Evolutionary conservation across 1,140 invertebrate genomes (phyloP).

Genomic region (Orius insidiosus): DNA sequence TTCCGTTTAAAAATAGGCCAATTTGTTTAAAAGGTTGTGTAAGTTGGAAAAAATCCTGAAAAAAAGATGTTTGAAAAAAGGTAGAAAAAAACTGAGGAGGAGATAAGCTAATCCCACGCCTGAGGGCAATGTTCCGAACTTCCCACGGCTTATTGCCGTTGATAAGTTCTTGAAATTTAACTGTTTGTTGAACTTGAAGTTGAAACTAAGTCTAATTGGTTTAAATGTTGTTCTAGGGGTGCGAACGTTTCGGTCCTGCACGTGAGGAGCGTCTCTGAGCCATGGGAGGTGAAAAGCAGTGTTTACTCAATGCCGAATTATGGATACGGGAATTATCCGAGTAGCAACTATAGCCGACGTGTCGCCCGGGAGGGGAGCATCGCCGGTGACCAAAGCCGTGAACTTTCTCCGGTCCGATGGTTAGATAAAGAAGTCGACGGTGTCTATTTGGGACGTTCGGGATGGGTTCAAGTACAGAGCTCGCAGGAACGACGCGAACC

Average conservation of each 20-base stretch:
- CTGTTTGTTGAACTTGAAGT: slow-evolving; percentile 12
- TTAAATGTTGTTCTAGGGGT: slow-evolving; percentile 28
- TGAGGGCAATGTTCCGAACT: neutral
- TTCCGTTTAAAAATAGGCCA: too few species aligned
- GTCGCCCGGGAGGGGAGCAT: slow-evolving; percentile 2
- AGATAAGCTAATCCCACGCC: neutral
- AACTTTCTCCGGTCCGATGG: slow-evolving; percentile 40
- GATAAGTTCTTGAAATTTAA: neutral
- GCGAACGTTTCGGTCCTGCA: slow-evolving; percentile 37
- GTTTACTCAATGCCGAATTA: slow-evolving; percentile 11
- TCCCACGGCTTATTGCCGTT: neutral
- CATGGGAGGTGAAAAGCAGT: slow-evolving; percentile 29
- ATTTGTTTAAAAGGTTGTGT: too few species aligned
- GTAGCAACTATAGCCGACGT: slow-evolving; percentile 9
- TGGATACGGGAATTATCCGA: slow-evolving; percentile 8
- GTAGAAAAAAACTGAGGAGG: too few species aligned
- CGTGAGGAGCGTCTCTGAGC: slow-evolving; percentile 33
- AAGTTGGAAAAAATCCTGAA: too few species aligned
- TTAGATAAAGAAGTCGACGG: slow-evolving; percentile 39
- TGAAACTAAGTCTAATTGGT: too few species aligned
- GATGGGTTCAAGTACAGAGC: slow-evolving; percentile 39
- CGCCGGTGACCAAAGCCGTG: slow-evolving; percentile 26
- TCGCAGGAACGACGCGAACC: slow-evolving; percentile 31
- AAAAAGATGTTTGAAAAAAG: neutral
- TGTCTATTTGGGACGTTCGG: slow-evolving; percentile 35